Evolutionary conservation across 2,797 vertebrate species (phyloP).

Genomic region (Botia kubotai): DNA sequence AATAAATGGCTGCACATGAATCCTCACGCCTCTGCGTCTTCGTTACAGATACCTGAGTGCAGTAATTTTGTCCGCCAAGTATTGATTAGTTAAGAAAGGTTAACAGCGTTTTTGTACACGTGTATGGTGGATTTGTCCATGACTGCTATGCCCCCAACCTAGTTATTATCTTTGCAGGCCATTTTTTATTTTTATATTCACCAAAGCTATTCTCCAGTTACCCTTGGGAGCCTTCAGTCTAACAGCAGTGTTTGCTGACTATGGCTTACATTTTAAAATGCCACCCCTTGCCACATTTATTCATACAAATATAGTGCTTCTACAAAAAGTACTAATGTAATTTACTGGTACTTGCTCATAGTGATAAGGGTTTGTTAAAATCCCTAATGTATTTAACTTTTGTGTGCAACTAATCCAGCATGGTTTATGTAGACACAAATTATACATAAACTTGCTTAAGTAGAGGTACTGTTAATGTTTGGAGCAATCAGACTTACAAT

Average conservation of each 20-base stretch:
- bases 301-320: slow-evolving; percentile 4
- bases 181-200: not conserved
- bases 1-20: too few species aligned
- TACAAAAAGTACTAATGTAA: slow-evolving; percentile 1
- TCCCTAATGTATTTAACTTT: too few species aligned
- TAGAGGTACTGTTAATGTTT: not conserved
- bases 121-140: not conserved
- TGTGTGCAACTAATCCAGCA: too few species aligned
- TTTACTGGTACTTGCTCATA: too few species aligned
- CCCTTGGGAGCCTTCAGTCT: slow-evolving; percentile 17
- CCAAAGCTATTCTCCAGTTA: not conserved
- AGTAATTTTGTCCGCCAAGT: slow-evolving; percentile 53
- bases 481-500: not conserved
- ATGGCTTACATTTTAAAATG: slow-evolving; percentile 17
- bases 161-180: not conserved
- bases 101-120: slow-evolving; percentile 43
- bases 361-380: too few species aligned
- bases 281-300: slow-evolving; percentile 20
- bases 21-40: too few species aligned
- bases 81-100: slow-evolving; percentile 77
- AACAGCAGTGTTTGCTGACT: slow-evolving; percentile 11
- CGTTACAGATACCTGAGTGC: slow-evolving; percentile 71
- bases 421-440: not conserved
- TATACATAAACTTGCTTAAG: not conserved
- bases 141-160: not conserved